These are phyloP conservation scores for Agrypnus murinus DNA, from an alignment of 2,888 invertebrate genomes.

Conservation along the genomic window DNA sequence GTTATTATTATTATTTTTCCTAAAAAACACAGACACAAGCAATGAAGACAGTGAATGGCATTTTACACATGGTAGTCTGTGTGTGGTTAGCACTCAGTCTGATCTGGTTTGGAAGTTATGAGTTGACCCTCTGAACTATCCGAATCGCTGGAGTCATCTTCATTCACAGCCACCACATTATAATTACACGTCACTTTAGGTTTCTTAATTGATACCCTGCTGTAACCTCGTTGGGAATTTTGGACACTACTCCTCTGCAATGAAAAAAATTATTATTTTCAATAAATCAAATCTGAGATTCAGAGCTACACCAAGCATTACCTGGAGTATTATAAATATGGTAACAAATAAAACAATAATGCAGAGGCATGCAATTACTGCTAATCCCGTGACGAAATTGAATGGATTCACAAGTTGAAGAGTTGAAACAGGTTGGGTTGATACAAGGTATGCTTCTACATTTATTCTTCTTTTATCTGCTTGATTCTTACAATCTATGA, in stretches of 20 bases:
- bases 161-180: conserved; percentile 70
- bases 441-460: conserved; percentile 69
- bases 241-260: conserved; percentile 68
- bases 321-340: conserved; percentile 84
- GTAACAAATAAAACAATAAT: conserved; percentile 82
- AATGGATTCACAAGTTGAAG: conserved; percentile 72
- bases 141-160: conserved; percentile 69
- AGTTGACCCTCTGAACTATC: conserved; percentile 68
- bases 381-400: conserved; percentile 79
- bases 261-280: conserved; percentile 32
- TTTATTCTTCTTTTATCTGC: conserved; percentile 70
- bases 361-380: conserved; percentile 80
- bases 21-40: conserved; percentile 61
- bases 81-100: conserved; percentile 66
- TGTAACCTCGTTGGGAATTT: conserved; percentile 66
- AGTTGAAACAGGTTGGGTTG: conserved; percentile 69
- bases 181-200: conserved; percentile 72
- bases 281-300: neutral
- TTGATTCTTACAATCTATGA: conserved; percentile 68
- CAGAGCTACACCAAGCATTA: conserved; percentile 63
- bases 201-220: conserved; percentile 70
- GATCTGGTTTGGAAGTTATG: conserved; percentile 64
- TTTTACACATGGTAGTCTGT: conserved; percentile 56
- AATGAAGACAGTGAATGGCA: conserved; percentile 67
- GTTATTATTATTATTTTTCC: conserved; percentile 42